Base-by-base conservation (phyloP, 2,888 invertebrate species). In the Hydrotaea cyrtoneurina region DNA sequence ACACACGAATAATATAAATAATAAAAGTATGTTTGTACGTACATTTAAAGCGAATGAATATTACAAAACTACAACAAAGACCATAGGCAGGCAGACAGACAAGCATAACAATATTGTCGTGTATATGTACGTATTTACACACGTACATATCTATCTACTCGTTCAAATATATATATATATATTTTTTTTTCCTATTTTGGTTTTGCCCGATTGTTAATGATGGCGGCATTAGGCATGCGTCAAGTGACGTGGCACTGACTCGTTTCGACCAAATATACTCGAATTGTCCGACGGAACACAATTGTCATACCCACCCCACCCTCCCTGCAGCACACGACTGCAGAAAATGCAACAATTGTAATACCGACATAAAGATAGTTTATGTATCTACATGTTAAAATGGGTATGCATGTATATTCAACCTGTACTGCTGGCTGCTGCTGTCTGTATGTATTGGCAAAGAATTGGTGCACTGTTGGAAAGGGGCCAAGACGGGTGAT, bases 221-320 rank as follows among this genome's bases (percentile, higher is more conserved):
- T 50, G 64, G 39, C 53, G 26, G 57, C 66, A 75, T 75, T 80
- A 75, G 69, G 75, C 80, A 80, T 80, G 80, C 80, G 80, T 80
- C 80, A 80, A 59, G 46, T 80, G 74, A 80, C 69, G 80, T 75
- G 75, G 74, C 66, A 69, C 43, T 23, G 17, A 66, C 79, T 75
- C 23, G 46, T 36, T 59, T 64, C 11, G 31, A 43, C 55, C 36
- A 73, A 79, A 53, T 73, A 39, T 13, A 71, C 43, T 31, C 46
- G 50, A 69, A 71, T 71, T 59, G 23, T 23, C 43, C 31, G 59
- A 59, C 71, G 31, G 31, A 31, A 7, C 31, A 31, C 31, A 31
- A 31, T 4, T 4, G 31, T 7, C 43, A 21, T 26, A 23, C n/a
- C n/a, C 59, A 17, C 71, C 39, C 39, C n/a, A 43, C n/a, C 59